Evolutionary conservation across 37 sponge, comb jelly and placozoan species (phyloP).

Genomic region (Hexactinellida sp.): DNA sequence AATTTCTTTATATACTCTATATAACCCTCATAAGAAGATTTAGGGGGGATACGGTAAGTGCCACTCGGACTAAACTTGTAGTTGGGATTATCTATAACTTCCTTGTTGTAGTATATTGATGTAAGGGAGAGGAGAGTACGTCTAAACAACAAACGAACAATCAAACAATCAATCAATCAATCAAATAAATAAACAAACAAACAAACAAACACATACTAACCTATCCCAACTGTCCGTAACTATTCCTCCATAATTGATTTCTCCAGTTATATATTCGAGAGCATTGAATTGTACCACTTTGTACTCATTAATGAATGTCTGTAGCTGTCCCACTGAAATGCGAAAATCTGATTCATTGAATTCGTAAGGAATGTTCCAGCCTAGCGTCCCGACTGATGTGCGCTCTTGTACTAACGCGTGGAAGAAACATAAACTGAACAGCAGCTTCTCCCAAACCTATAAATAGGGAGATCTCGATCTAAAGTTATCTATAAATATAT

Average conservation of each 20-base stretch:
- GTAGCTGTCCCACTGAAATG: conserved; percentile 84
- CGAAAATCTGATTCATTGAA: conserved; percentile 96
- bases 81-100: conserved; percentile 63
- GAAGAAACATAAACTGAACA: conserved; percentile 93
- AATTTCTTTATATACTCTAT: conserved; percentile 89
- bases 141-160: too few species aligned
- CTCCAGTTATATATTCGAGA: conserved; percentile 86
- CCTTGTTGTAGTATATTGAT: conserved; percentile 68
- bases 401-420: conserved; percentile 97
- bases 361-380: conserved; percentile 98
- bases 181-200: not conserved
- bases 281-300: conserved; percentile 80
- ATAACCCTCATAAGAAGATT: conserved; percentile 62
- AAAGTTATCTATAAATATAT: not conserved
- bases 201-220: conserved; percentile 17
- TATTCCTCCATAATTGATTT: conserved; percentile 96
- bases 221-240: conserved; percentile 98
- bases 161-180: too few species aligned
- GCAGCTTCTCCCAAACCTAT: conserved; percentile 83
- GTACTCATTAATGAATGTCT: conserved; percentile 94
- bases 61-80: conserved; percentile 94
- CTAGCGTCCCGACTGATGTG: conserved; percentile 84
- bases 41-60: conserved; percentile 69
- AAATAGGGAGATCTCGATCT: not conserved
- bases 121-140: conserved; percentile 74